Evolutionary conservation across 2,797 vertebrate species (phyloP), one percentile per base, ranked within the genome.

Genomic region (Arctocebus calabarensis): DNA sequence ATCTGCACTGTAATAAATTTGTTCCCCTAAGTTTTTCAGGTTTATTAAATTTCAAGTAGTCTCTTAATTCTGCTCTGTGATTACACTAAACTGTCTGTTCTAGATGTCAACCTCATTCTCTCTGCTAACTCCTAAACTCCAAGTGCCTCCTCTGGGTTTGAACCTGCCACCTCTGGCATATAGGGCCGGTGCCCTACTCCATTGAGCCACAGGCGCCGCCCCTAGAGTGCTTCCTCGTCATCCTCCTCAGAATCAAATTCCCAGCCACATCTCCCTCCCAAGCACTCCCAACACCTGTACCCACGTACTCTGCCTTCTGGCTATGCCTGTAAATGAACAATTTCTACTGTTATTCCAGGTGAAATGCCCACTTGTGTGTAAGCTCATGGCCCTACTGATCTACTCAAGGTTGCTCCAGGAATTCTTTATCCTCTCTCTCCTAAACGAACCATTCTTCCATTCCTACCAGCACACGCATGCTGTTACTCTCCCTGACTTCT

Each of bases 1-100:
- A 14, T 64, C 32, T 57, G 27, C 7, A 19, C 20, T 29, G 3
- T 57, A 64, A 88, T 75, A 32, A 20, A 81, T 84, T 34, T 90
- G 43, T 64, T 59, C 22, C n/a, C 64, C 68, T 29, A 73, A 74
- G 66, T 57, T 61, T 96, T 57, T 32, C n/a, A 75, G 79, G 22
- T 88, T 83, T 92, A 25, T 84, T 84, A 52, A 25, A 84, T 94
- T 83, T 90, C 64, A 59, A 43, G 29, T 25, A 66, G 16, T 48
- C 19, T n/a, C 22, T 86, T 40, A 74, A 25, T 64, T 83, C 70
- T 45, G 19, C 25, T 84, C 83, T 68, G 25, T 10, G 11, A 0
- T 59, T 61, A 14, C 40, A 10, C 59, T 59, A 16, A 62, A 64
- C 20, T 40, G 0, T 34, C 45, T 66, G 43, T 55, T 61, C 22